Conservation (phyloP, 2,888 invertebrate species). For the Hydropsyche betteni region DNA sequence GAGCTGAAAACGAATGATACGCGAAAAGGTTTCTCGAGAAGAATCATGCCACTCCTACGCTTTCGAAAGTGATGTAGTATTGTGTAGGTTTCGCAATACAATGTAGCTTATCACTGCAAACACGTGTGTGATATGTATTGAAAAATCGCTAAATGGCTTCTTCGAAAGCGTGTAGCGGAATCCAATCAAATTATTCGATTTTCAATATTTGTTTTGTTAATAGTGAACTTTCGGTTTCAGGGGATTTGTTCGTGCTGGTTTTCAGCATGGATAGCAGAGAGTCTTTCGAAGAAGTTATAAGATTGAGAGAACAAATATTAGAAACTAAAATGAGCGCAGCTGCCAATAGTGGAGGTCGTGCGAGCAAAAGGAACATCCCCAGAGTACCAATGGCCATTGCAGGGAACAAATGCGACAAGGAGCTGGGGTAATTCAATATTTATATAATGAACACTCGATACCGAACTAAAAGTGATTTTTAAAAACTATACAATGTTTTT, state of each 20-base stretch:
- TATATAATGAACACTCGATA: slow-evolving; percentile 1
- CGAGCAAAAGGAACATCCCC: slow-evolving; percentile 70
- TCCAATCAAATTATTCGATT: not conserved
- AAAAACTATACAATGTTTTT: not conserved
- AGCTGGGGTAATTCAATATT: slow-evolving; percentile 69
- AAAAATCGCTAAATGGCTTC: too few species aligned
- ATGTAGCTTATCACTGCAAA: too few species aligned
- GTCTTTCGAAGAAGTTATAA: slow-evolving; percentile 84
- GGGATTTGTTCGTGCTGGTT: slow-evolving; percentile 81
- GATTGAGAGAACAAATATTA: slow-evolving; percentile 81
- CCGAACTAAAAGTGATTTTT: too few species aligned
- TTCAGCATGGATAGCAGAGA: slow-evolving; percentile 87
- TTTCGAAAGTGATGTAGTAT: too few species aligned
- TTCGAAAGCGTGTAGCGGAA: too few species aligned
- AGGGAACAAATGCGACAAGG: slow-evolving; percentile 87
- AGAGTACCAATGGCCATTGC: slow-evolving; percentile 87
- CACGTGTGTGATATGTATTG: too few species aligned
- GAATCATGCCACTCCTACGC: too few species aligned
- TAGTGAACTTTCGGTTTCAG: slow-evolving; percentile 59
- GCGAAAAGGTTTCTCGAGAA: not conserved
- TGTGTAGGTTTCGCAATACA: too few species aligned
- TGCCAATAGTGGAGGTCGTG: slow-evolving; percentile 67
- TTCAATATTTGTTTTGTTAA: slow-evolving; percentile 3
- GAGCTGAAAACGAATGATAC: not conserved
- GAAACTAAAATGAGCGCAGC: slow-evolving; percentile 83